Evolutionary conservation across 2,888 invertebrate species (phyloP), one percentile per base, ranked within the genome.

Genomic region (Hesperia comma): DNA sequence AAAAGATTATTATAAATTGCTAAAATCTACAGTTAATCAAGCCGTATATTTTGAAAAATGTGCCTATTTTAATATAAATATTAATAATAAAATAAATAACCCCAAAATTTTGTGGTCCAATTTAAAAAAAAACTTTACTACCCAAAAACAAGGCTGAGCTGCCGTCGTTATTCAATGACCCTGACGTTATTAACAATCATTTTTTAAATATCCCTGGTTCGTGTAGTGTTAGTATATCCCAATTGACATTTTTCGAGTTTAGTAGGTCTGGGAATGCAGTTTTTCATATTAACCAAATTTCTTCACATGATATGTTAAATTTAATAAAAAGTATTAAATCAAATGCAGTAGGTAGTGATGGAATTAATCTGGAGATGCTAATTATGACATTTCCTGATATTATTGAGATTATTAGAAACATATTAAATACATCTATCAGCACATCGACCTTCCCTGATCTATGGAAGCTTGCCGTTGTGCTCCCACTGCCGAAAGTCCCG

Each of bases 21-120:
- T 71, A 49, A 71, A 71, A 58, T 21, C 19, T 1, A 17, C 43
- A 1, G 71, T 67, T 0, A 57, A 40, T 33, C 15, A 6, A n/a
- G 68, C 69, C 10, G 1, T 63, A 1, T 10, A 46, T 17, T 10
- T 21, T 6, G 71, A 71, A 67, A 71, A 68, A 51, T 15, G 7
- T 12, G 61, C 63, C 0, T 69, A 67, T 43, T 71, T 68, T 41
- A 41, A 41, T 14, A 12, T 14, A 5, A 41, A 41, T 14, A 41
- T 41, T 41, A 7, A 41, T 14, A 61, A 33, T 1, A 57, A 61
- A 26, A 43, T 26, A 10, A 37, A 51, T 15, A 43, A 55, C 37
- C 69, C 57, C n/a, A 51, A 55, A 40, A 7, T 0, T 6, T 58
- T 71, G 0, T 70, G 71, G 71, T 66, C 63, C 26, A 66, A 71